Evolutionary conservation across 2,888 invertebrate species (phyloP).

Genomic region (Lasioglossum malachurum): DNA sequence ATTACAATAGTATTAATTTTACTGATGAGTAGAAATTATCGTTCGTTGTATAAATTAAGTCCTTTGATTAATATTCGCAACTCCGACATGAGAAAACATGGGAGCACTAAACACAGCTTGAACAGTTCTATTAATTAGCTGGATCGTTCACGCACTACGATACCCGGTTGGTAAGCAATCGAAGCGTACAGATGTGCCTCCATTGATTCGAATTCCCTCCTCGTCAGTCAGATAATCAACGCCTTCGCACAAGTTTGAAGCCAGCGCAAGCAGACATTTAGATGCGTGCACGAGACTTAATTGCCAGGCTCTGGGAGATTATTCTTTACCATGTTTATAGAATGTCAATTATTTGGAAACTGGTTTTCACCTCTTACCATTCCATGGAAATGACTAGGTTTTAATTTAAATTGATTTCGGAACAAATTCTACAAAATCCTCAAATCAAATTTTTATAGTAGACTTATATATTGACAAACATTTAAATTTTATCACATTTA

Average conservation of each 20-base stretch:
- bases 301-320: constrained; percentile 22
- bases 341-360: background rate
- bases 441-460: background rate
- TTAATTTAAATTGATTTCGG: background rate
- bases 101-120: background rate
- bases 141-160: constrained; percentile 28
- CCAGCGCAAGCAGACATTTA: constrained; percentile 66
- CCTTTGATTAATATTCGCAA: constrained; percentile 12
- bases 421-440: background rate
- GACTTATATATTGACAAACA: background rate
- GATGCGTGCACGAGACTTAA: constrained; percentile 58
- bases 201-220: constrained; percentile 45
- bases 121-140: constrained; percentile 32
- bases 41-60: background rate
- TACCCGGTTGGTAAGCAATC: constrained; percentile 36
- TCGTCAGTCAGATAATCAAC: constrained; percentile 73
- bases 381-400: background rate
- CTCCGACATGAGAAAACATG: background rate
- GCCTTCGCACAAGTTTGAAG: constrained; percentile 70
- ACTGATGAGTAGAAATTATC: background rate
- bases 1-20: background rate
- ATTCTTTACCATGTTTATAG: background rate
- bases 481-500: background rate
- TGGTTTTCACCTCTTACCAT: background rate
- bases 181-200: constrained; percentile 32